Evolutionary conservation across 2,888 invertebrate genomes (phyloP).

Genomic region (Bhutanitis thaidina): DNA sequence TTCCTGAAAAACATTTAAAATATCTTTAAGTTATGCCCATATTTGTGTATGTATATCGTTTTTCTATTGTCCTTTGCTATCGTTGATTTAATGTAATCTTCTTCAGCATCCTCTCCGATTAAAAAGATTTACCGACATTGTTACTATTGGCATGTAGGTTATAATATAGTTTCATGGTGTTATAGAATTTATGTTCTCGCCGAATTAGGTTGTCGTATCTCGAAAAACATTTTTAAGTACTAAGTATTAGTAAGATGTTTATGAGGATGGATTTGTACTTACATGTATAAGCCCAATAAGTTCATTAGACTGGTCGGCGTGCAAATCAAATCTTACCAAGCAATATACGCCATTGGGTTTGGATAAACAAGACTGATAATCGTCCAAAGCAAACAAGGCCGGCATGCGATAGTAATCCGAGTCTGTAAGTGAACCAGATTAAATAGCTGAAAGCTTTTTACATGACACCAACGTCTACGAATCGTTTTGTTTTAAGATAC

Average conservation of each 20-base stretch:
- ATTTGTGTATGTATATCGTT: no score
- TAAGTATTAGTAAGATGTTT: no score
- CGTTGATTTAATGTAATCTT: no score
- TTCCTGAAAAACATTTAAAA: not conserved
- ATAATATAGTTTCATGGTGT: no score
- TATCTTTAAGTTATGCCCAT: not conserved
- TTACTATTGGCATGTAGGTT: no score
- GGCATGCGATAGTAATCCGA: slow-evolving; percentile 28
- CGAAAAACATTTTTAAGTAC: not conserved
- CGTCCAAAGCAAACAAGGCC: slow-evolving; percentile 29
- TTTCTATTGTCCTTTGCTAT: no score
- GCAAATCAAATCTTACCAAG: slow-evolving; percentile 25
- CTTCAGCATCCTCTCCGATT: no score
- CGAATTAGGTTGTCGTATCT: no score
- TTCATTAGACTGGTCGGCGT: slow-evolving; percentile 25
- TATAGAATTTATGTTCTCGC: no score
- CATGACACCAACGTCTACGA: no score
- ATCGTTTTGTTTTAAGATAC: not conserved
- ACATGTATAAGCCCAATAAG: slow-evolving; percentile 25
- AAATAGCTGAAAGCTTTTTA: not conserved
- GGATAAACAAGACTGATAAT: slow-evolving; percentile 29
- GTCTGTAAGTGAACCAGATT: slow-evolving; percentile 1
- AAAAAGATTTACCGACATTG: no score
- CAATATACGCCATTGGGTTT: slow-evolving; percentile 31
- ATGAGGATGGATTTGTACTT: slow-evolving; percentile 20